Evolutionary conservation across 2,797 vertebrate genomes (phyloP), one percentile per base, ranked within the genome.

Genomic region (Erithacus rubecula): DNA sequence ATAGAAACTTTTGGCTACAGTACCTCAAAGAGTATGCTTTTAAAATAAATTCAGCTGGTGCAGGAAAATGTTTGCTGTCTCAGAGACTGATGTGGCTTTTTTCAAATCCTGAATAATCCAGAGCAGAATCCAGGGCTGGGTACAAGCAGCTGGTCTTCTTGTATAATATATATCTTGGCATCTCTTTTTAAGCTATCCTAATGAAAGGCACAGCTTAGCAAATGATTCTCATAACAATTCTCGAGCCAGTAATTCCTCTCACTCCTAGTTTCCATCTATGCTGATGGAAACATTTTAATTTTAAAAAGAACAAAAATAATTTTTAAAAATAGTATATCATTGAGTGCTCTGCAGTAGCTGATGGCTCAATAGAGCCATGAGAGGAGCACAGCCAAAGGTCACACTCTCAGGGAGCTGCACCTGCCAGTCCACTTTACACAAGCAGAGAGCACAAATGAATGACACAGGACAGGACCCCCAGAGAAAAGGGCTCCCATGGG

Each of bases 341-440:
- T 3, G 21, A 56, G 24, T 43, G 10, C 4, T 78, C 30, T 53
- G 20, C 46, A 58, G 7, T 58, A 62, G 6, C 4, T 62, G 13
- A 3, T 47, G 15, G 15, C 41, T 78, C 51, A 59, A 7, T 0
- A 37, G 58, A 41, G 12, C 8, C 9, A 15, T 0, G 0, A 47
- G 7, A 53, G 51, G 39, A 65, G 36, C 18, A 17, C 4, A 46
- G 41, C 11, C 49, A 26, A 74, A 71, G 47, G 36, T 39, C n/a
- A 15, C 22, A 32, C 27, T 47, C 62, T 60, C 26, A 47, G 52
- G 19, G 24, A 87, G 37, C 19, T 15, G 2, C 5, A 22, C 23
- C 30, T 49, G 53, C 41, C 30, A 8, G 26, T 13, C 21, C 29
- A 22, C 20, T 36, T 59, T 17, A 51, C 23, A 21, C 0, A 1